A percentile compares a stretch with the other conserved stretches of the same genome.
These are phyloP conservation scores for Aphrophora alni DNA, from an alignment of 2,888 invertebrate genomes.

Conservation along the genomic window DNA sequence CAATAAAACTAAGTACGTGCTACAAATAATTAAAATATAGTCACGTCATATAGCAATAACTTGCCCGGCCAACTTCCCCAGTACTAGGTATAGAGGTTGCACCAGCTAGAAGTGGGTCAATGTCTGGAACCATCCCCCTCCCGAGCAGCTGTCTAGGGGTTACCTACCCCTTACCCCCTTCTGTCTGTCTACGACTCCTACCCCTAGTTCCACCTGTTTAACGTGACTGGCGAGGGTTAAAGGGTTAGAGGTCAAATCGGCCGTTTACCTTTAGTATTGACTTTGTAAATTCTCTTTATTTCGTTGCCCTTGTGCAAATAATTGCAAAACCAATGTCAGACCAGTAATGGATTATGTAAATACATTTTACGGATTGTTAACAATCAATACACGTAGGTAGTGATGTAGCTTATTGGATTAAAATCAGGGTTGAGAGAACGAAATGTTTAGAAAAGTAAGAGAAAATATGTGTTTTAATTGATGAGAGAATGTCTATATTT, in stretches of 20 bases:
- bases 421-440: too few species aligned
- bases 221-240: not conserved
- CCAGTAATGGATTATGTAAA: not conserved
- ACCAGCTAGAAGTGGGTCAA: not conserved
- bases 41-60: too few species aligned
- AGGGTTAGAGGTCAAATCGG: not conserved
- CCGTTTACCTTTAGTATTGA: not conserved
- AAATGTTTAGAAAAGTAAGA: too few species aligned
- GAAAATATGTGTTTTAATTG: too few species aligned
- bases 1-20: too few species aligned
- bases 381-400: too few species aligned
- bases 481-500: too few species aligned
- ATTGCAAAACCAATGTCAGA: not conserved
- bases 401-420: too few species aligned
- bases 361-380: not conserved
- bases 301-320: too few species aligned
- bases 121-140: not conserved
- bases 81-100: not conserved
- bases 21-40: too few species aligned
- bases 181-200: not conserved
- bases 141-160: not conserved
- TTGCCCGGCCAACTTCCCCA: not conserved
- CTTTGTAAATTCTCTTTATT: too few species aligned
- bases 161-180: too few species aligned
- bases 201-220: not conserved